These are phyloP conservation scores for Phalacrocorax aristotelis DNA, from an alignment of 2,113 vertebrate species.

Conservation along the genomic window DNA sequence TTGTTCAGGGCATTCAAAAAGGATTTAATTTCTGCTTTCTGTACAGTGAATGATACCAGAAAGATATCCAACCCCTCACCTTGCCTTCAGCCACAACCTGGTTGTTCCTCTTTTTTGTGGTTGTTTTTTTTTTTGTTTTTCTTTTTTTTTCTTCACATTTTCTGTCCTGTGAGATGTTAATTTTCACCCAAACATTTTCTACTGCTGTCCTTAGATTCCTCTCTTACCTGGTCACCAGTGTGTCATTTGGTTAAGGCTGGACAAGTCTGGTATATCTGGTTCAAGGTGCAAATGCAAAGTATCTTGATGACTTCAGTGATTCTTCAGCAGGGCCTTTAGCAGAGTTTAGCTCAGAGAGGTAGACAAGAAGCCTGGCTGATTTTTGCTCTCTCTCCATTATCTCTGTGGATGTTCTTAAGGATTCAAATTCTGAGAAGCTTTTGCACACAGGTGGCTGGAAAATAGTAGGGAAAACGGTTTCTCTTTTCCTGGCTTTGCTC, in stretches of 20 bases:
- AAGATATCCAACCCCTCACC: neutral
- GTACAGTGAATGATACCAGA: neutral
- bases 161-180: neutral
- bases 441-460: neutral
- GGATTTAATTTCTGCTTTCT: neutral
- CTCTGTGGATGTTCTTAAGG: neutral
- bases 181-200: neutral
- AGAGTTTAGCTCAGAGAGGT: neutral
- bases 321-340: neutral
- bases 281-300: neutral
- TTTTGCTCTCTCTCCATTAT: neutral
- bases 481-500: neutral
- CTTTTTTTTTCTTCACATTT: rapidly evolving
- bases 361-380: neutral
- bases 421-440: rapidly evolving
- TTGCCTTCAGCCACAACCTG: neutral
- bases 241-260: neutral
- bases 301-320: neutral
- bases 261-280: neutral
- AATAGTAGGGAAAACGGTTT: neutral
- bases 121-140: no score
- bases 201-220: neutral
- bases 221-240: neutral
- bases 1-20: neutral
- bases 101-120: neutral